These are phyloP conservation scores for Dermatemys mawii DNA, from an alignment of 2,113 vertebrate genomes.

Conservation along the genomic window DNA sequence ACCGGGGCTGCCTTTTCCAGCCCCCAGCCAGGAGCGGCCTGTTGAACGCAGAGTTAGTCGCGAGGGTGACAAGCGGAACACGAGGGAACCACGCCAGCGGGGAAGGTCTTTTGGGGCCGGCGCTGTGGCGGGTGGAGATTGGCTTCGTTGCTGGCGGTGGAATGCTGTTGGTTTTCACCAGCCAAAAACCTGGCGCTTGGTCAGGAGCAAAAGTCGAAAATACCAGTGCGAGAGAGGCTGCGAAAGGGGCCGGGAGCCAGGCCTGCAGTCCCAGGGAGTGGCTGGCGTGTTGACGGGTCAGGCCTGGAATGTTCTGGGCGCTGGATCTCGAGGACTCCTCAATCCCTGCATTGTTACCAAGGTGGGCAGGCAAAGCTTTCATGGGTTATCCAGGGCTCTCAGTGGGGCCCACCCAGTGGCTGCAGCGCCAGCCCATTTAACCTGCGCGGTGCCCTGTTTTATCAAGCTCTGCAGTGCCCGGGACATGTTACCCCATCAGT, in stretches of 20 bases:
- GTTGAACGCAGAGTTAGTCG: not conserved
- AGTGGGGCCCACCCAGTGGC: rapidly evolving
- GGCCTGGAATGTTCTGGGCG: not conserved
- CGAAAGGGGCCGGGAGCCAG: not conserved
- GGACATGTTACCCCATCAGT: not conserved
- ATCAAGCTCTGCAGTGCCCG: not conserved
- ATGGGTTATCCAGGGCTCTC: not conserved
- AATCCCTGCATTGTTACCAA: not conserved
- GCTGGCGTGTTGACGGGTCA: not conserved
- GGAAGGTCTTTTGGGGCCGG: not conserved
- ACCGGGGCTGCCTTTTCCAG: not conserved
- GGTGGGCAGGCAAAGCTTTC: not conserved
- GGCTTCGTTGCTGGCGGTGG: not conserved
- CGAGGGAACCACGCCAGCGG: not conserved
- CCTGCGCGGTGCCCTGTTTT: not conserved
- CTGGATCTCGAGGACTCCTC: not conserved
- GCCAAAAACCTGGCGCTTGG: not conserved
- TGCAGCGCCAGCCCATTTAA: not conserved
- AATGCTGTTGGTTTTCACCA: not conserved
- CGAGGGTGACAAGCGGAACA: not conserved
- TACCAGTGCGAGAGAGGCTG: not conserved
- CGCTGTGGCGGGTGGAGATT: not conserved
- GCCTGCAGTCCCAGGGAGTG: not conserved
- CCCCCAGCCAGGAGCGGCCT: not conserved
- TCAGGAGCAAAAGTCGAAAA: not conserved